Base-by-base conservation (phyloP, 2,797 vertebrate genomes). In the Tamandua tetradactyla region DNA sequence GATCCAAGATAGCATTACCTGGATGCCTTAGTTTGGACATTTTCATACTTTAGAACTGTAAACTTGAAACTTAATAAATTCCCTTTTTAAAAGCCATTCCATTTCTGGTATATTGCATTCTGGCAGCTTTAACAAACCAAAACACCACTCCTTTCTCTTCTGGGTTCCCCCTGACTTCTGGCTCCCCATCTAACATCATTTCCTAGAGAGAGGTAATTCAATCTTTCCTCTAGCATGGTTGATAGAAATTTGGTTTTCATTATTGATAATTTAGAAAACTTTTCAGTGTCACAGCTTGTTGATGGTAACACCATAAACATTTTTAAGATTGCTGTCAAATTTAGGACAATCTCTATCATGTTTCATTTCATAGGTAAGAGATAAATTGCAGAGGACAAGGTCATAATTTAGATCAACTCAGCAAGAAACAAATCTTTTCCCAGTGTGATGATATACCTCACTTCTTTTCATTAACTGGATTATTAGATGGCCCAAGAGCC, bases 241-340 rank as follows among this genome's bases (percentile, higher is more conserved):
- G 59, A 61, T 75, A 42, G n/a, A 74, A 25, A 74, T 80, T 85
- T 86, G n/a, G 32, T 69, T 82, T 93, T 87, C 42, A 35, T 69
- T 82, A 55, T 11, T 74, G 25, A 61, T 44, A 64, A 23, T 44
- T 83, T 23, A 78, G 62, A 87, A 93, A 85, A 79, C 15, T 68
- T n/a, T 87, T 37, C 55, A n/a, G 47, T 20, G 55, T 66, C 22
- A 49, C 23, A 37, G 35, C 44, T 76, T 55, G 25, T 80, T 71
- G 71, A 62, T 68, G 52, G 30, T 42, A 75, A 64, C 57, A 25
- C n/a, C 61, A 49, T 91, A 44, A 62, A 80, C 27, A 71, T 76
- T 91, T 84, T 83, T 37, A 75, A 68, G 40, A 81, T 32, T 71
- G 47, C 32, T 91, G 59, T 93, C 88, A 85, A 95, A 85, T 94